Evolutionary conservation across 2,797 vertebrate genomes (phyloP), one percentile per base, ranked within the genome.

Genomic region (Echiichthys vipera): DNA sequence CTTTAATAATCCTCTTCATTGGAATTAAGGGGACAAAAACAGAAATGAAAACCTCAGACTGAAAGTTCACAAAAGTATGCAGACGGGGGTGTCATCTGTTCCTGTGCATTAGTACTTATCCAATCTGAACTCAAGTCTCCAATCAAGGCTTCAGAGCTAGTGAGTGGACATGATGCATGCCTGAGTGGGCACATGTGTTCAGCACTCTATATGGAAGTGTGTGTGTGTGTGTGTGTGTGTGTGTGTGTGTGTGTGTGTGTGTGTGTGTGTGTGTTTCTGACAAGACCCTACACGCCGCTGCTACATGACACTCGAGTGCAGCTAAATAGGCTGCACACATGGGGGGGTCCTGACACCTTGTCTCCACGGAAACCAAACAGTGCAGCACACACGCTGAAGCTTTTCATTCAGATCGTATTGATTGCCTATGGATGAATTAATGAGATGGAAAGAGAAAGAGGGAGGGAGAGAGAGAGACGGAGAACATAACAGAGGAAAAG

Each of bases 281-380:
- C 55, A 42, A 51, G 47, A 51, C 39, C 30, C 29, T 17, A 43
- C 56, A 45, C 17, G 29, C 27, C 56, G 5, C 7, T 1, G 7
- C 5, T 32, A 53, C 22, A 15, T 58, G 64, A 70, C 30, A 59
- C 59, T 54, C 25, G 17, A 65, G 29, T 24, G 46, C 54, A 36
- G 64, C 25, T 14, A 61, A 39, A 46, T n/a, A 30, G 11, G 40
- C 9, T 3, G 49, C n/a, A n/a, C n/a, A n/a, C n/a, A n/a, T n/a
- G 18, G 22, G 30, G 25, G 64, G 53, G 20, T 22, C 29, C 46
- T 29, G 34, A 20, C 53, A 43, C 30, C 11, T 37, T 1, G 17
- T 78, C 67, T 24, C 64, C 11, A 0, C 22, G 67, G 74, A 51
- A 70, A 85, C 74, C 54, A 37, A 24, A 49, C 29, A n/a, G 34